Base-by-base conservation (phyloP, 2,797 vertebrate species). In the Onychomys arenicola region DNA sequence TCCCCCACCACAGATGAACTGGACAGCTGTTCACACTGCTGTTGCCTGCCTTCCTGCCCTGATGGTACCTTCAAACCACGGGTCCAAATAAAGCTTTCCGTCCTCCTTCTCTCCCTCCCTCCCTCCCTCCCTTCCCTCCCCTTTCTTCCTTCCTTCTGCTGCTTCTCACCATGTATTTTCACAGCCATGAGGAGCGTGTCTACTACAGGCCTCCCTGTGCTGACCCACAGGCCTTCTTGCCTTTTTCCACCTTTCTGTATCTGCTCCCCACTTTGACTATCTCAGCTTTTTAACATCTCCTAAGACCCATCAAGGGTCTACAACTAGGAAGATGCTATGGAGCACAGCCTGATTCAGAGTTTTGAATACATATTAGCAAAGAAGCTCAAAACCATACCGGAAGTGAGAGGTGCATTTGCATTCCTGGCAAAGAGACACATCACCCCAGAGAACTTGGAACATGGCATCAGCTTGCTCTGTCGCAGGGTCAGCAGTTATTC, bases 401-500 rank as follows among this genome's bases (percentile, higher is more conserved):
- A 55, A 29, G 14, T 37, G 3, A 61, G 13, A 37, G 46, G 34
- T 5, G 29, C 17, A 32, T 57, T 63, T 69, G 25, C 52, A 16
- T 4, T 2, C 4, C 32, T 40, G 34, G 49, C 16, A 19, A 49
- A 40, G 57, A 85, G 57, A 12, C 8, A 0, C 1, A 0, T 32
- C 21, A 34, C 40, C 49, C 63, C 0, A 0, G 4, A 49, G 80
- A 34, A 55, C 16, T 5, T 5, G 25, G 52, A 2, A 8, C 43
- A 2, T 0, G 5, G 34, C 0, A 0, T 34, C 37, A 4, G 23
- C 55, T 40, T 37, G 32, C 65, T 87, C 34, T 46, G 43, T 2
- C 12, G 40, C 34, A 11, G 27, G 37, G 4, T 86, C 34, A 2
- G 34, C 0, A 6, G 16, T 80, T 40, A 4, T 0, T 2, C 0